phyloP scores from a whole-genome alignment of 37 sponge, comb jelly and placozoan genomes.

The Cladorhizidae sp. region DNA sequence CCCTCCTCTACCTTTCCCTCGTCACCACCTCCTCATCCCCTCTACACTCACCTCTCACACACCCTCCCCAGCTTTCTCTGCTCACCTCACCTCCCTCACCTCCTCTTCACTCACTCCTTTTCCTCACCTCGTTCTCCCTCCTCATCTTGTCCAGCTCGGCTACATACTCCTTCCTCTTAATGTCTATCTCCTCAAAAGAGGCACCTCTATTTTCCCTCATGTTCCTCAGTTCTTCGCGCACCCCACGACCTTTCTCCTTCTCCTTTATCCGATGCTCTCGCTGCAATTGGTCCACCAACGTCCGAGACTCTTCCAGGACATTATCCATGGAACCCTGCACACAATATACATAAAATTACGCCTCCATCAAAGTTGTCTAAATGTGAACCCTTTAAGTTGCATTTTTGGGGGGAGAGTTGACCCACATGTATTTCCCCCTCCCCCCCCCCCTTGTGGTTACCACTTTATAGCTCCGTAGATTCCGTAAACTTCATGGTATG shows the following conservation, averaged over 20 bases:
- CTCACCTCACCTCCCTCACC: background rate
- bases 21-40: no score
- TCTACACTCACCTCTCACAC: background rate
- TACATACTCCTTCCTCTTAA: slow-evolving; percentile 18
- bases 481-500: no score
- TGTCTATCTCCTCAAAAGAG: slow-evolving; percentile 29
- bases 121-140: slow-evolving; percentile 13
- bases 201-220: slow-evolving; percentile 15
- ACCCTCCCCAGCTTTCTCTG: background rate
- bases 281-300: slow-evolving; percentile 6
- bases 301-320: background rate
- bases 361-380: no score
- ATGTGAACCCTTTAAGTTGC: no score
- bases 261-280: slow-evolving; percentile 27
- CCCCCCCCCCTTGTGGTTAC: no score
- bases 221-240: slow-evolving; percentile 30
- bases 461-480: no score
- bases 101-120: no score
- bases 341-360: no score
- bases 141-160: slow-evolving; percentile 22
- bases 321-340: background rate
- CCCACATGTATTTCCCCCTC: no score
- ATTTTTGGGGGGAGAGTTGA: no score
- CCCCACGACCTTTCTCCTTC: slow-evolving; percentile 22
- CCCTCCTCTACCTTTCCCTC: no score